phyloP scores from a whole-genome alignment of 2,113 vertebrate genomes.

The Perca schrenkii region DNA sequence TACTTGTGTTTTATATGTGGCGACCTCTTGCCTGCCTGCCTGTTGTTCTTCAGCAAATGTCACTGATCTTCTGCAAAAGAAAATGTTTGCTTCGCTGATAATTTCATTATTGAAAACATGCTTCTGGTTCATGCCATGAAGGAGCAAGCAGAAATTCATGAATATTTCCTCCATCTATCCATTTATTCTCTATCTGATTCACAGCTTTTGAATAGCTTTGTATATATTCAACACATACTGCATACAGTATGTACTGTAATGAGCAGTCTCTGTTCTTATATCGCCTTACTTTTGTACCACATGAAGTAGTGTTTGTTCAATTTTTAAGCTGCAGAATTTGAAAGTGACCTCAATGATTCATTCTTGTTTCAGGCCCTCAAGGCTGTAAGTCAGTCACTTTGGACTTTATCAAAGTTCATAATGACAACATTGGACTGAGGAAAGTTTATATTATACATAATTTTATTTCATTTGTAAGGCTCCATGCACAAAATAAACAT shows the following conservation, averaged over 20 bases:
- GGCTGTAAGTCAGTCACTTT: background rate
- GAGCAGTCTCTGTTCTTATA: background rate
- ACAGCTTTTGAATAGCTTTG: background rate
- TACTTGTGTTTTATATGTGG: constrained; percentile 30
- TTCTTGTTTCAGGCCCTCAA: background rate
- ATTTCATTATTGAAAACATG: background rate
- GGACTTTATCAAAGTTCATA: background rate
- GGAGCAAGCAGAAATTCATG: background rate
- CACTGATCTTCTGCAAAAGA: constrained; percentile 11
- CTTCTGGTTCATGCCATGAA: background rate
- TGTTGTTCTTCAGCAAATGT: constrained; percentile 13
- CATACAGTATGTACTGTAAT: background rate
- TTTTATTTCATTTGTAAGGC: background rate
- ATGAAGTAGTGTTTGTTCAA: background rate
- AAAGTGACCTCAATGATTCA: background rate
- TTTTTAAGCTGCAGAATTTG: background rate
- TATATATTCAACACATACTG: background rate
- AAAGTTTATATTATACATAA: no score
- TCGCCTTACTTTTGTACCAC: no score
- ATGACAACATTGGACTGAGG: background rate
- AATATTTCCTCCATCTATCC: background rate
- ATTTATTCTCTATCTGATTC: background rate
- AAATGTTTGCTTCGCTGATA: background rate
- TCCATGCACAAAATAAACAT: background rate
- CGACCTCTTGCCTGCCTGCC: background rate